Conservation (phyloP, 2,113 vertebrate species). For the Cettia cetti region DNA sequence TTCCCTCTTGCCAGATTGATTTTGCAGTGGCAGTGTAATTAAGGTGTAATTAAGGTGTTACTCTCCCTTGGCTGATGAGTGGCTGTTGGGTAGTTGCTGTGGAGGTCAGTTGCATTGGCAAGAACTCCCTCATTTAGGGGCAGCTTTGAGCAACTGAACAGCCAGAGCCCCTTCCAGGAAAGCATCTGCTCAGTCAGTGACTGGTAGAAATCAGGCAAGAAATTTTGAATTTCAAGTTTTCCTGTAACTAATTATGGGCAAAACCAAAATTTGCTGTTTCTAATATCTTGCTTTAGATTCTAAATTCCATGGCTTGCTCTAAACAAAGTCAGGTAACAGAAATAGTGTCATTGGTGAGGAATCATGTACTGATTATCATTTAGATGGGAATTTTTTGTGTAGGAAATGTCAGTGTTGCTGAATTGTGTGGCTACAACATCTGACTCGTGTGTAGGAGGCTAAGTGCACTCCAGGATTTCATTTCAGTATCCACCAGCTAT, state of each 20-base stretch:
- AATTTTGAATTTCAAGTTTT: neutral
- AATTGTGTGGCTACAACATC: no score
- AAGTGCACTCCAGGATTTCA: neutral
- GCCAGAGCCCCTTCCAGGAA: neutral
- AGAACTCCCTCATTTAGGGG: neutral
- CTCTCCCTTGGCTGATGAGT: neutral
- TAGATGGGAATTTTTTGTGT: neutral
- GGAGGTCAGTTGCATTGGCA: neutral
- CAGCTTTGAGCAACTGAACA: neutral
- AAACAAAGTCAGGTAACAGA: neutral
- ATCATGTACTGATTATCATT: neutral
- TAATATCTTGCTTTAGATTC: neutral
- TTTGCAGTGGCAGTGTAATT: neutral
- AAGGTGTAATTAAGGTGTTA: neutral
- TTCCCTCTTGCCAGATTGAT: neutral
- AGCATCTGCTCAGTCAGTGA: neutral
- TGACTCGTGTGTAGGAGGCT: neutral
- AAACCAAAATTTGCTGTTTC: neutral
- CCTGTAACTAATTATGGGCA: neutral
- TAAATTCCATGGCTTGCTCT: neutral
- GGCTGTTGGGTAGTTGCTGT: neutral
- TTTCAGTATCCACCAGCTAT: neutral
- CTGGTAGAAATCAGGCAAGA: neutral
- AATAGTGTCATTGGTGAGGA: neutral
- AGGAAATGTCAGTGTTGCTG: neutral